A percentile compares a stretch with the other conserved stretches of the same genome.
phyloP scores from a whole-genome alignment of 1,140 invertebrate species.

The Helicoverpa zea region DNA sequence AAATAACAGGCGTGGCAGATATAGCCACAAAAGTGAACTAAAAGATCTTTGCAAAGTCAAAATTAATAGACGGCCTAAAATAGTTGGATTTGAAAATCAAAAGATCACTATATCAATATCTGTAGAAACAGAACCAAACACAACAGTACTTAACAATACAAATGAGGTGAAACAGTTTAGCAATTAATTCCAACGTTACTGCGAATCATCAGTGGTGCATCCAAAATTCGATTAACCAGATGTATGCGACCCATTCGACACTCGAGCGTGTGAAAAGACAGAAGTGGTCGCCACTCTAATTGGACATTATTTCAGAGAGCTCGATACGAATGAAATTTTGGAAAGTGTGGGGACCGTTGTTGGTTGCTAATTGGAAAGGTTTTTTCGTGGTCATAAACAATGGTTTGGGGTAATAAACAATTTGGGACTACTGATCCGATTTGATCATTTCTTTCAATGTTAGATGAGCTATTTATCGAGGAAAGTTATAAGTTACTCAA shows the following conservation, averaged over 20 bases:
- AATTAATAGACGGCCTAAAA: too few relatives aligned
- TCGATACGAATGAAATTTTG: not conserved
- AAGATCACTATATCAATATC: not conserved
- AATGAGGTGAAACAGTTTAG: slow-evolving; percentile 15
- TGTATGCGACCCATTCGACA: slow-evolving; percentile 1
- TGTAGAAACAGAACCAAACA: not conserved
- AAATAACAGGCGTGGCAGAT: too few relatives aligned
- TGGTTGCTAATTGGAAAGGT: slow-evolving; percentile 19
- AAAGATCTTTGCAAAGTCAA: too few relatives aligned
- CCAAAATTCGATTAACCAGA: slow-evolving; percentile 40
- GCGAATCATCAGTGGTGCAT: slow-evolving; percentile 23
- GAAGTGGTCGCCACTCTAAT: slow-evolving; percentile 27
- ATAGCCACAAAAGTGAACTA: too few relatives aligned
- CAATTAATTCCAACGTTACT: slow-evolving; percentile 32
- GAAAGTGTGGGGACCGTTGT: slow-evolving; percentile 7
- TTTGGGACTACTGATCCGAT: too few relatives aligned
- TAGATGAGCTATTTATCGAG: too few relatives aligned
- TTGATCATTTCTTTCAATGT: too few relatives aligned
- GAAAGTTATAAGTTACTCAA: too few relatives aligned
- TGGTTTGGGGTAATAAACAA: too few relatives aligned
- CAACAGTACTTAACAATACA: slow-evolving; percentile 2
- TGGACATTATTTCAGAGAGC: slow-evolving; percentile 1
- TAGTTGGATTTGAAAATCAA: not conserved
- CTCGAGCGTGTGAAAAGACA: slow-evolving; percentile 25
- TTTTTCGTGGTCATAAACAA: slow-evolving; percentile 21